Evolutionary conservation across 2,797 vertebrate genomes (phyloP), one percentile per base, ranked within the genome.

Genomic region (Intellagama lesueurii): DNA sequence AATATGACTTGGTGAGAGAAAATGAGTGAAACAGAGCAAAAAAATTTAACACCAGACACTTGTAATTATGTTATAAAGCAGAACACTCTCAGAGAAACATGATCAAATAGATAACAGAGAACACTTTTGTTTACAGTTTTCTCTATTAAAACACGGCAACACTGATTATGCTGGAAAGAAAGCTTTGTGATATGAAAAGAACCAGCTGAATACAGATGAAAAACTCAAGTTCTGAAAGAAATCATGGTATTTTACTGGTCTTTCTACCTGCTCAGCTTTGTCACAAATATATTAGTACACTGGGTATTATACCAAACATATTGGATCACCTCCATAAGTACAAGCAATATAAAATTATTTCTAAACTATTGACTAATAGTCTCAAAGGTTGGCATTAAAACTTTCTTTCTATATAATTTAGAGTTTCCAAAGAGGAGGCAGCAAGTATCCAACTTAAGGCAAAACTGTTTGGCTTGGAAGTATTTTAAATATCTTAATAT

Each of bases 331-430:
- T 91, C 91, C 90, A 78, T 81, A 81, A 87, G 88, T 92, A 78
- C 52, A 94, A 90, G 89, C 77, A 90, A 14, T 81, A 82, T 82
- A 66, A 77, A 2, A 49, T 86, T 91, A 88, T 91, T 89, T 91
- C 82, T 89, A 93, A 93, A 93, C 95, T 52, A 92, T 91, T 94
- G 69, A 94, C 79, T 90, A 95, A 92, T 91, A 95, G 88, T 81
- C 93, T 94, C 91, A 95, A 93, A 97, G 97, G 96, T 97, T 97
- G 97, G 97, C 97, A 97, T 97, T 97, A 97, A 97, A 97, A 97
- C 96, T 97, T 97, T 97, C 96, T 96, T 97, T 97, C 96, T 96
- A 95, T 93, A 94, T 72, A 95, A 95, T 97, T 97, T 96, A 95
- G 95, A 91, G 85, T 97, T 97, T 96, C 89, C 94, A 96, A 96